Conservation (phyloP, 1,140 invertebrate genomes). For the Dendrolimus punctatus region DNA sequence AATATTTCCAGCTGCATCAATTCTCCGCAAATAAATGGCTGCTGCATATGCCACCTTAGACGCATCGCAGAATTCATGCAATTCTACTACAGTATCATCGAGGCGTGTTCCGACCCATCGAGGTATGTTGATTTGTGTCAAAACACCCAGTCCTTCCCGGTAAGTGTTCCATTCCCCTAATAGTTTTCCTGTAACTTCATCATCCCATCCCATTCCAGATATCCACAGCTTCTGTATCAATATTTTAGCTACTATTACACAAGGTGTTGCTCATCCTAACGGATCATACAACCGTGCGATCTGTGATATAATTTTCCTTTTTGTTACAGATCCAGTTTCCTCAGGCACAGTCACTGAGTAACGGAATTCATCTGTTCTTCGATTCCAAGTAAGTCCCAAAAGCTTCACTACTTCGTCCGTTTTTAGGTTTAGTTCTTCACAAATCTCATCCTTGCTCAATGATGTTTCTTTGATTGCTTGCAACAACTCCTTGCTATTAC, state of each 20-base stretch:
- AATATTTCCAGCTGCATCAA: too few relatives aligned
- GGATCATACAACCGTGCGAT: not conserved
- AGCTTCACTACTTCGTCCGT: conserved; percentile 5
- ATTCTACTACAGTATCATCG: too few relatives aligned
- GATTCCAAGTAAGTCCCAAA: conserved; percentile 10
- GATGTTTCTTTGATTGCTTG: conserved; percentile 4
- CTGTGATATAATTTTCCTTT: not conserved
- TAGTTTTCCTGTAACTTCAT: not conserved
- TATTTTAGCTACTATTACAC: not conserved
- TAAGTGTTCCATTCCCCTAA: too few relatives aligned
- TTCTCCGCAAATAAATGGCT: too few relatives aligned
- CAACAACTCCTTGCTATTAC: conserved; percentile 13
- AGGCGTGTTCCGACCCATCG: too few relatives aligned
- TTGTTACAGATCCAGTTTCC: not conserved
- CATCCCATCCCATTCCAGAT: conserved; percentile 1
- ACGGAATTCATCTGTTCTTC: not conserved
- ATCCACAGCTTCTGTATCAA: conserved; percentile 3
- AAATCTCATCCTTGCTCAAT: too few relatives aligned
- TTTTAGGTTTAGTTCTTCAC: not conserved
- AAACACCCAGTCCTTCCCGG: too few relatives aligned
- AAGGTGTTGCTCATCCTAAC: not conserved
- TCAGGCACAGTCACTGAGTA: not conserved
- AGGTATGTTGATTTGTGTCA: too few relatives aligned
- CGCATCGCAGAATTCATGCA: too few relatives aligned
- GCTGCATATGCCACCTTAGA: too few relatives aligned